phyloP scores from a whole-genome alignment of 2,797 vertebrate genomes.

The Poeciliopsis presidionis region DNA sequence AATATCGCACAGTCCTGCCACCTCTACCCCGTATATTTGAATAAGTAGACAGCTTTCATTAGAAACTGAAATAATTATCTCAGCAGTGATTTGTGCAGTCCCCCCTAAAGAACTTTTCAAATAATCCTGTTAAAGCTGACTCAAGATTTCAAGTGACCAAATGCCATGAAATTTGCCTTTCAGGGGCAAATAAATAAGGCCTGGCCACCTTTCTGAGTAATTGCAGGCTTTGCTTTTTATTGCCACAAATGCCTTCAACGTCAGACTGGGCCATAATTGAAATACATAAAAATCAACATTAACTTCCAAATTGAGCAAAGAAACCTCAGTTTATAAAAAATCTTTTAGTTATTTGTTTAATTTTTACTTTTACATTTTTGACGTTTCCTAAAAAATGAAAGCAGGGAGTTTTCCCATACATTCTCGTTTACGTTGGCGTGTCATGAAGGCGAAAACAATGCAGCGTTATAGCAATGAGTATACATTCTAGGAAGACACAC shows the following conservation, averaged over 20 bases:
- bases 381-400: neutral
- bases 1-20: slow-evolving; percentile 27
- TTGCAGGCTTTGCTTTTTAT: neutral
- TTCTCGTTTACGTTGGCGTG: neutral
- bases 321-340: neutral
- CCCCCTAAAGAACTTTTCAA: slow-evolving; percentile 37
- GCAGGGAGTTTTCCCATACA: neutral
- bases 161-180: slow-evolving; percentile 26
- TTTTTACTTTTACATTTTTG: neutral
- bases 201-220: neutral
- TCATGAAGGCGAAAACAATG: neutral
- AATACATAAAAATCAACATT: neutral
- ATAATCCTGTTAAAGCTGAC: slow-evolving; percentile 27
- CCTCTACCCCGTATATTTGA: slow-evolving; percentile 31
- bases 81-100: slow-evolving; percentile 31
- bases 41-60: slow-evolving; percentile 38
- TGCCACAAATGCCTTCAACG: neutral
- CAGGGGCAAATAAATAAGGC: slow-evolving; percentile 31
- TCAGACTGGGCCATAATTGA: neutral
- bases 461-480: neutral
- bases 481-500: neutral
- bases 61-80: slow-evolving; percentile 48
- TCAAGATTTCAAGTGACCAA: slow-evolving; percentile 24
- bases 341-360: neutral
- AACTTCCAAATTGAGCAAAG: neutral